Evolutionary conservation across 2,113 vertebrate species (phyloP).

Genomic region (cat (Felis catus)): DNA sequence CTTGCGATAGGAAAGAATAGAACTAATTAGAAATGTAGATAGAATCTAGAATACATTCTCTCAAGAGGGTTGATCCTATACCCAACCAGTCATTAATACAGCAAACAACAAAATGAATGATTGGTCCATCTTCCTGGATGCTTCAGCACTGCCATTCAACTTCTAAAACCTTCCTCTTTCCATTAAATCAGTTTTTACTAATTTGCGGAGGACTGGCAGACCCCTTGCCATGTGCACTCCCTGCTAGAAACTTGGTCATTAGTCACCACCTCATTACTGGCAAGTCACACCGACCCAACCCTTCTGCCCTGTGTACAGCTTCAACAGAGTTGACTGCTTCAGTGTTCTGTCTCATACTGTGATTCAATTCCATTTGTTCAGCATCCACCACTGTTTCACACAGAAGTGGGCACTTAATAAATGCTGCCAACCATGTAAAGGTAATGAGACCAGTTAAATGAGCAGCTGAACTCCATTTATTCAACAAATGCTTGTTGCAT

Average conservation of each 20-base stretch:
- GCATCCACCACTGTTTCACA: not conserved
- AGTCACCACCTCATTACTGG: not conserved
- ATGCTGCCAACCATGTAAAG: not conserved
- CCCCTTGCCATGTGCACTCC: not conserved
- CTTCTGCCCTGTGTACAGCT: rapidly evolving
- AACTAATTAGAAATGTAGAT: constrained; percentile 42
- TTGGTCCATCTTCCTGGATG: not conserved
- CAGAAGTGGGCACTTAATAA: not conserved
- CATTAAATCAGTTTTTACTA: not conserved
- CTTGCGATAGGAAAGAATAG: not conserved
- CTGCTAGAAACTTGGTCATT: not conserved
- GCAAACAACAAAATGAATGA: not conserved
- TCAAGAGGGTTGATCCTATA: not conserved
- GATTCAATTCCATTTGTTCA: constrained; percentile 3
- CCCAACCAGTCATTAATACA: not conserved
- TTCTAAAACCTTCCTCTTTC: not conserved
- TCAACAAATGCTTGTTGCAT: not conserved
- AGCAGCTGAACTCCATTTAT: constrained; percentile 33
- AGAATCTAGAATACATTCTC: constrained; percentile 33
- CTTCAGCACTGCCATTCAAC: not conserved
- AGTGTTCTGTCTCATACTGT: not conserved
- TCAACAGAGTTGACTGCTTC: not conserved
- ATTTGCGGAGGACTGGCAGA: not conserved
- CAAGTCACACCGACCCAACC: rapidly evolving
- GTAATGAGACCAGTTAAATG: not conserved